These are phyloP conservation scores for Acanthosoma haemorrhoidale DNA, from an alignment of 2,888 invertebrate species.

Conservation along the genomic window DNA sequence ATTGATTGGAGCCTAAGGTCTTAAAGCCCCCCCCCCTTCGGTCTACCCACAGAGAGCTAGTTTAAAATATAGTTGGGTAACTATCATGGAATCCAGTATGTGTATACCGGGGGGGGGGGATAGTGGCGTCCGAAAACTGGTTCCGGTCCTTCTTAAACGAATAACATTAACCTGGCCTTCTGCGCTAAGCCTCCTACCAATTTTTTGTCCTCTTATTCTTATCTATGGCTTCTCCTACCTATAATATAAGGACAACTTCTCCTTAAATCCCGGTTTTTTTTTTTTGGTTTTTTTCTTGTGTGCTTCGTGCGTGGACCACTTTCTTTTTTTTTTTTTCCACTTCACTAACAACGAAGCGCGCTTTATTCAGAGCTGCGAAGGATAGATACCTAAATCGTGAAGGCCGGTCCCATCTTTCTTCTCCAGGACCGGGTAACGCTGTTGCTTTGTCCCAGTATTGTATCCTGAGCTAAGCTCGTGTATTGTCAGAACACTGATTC, in stretches of 20 bases:
- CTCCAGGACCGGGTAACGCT: too few species aligned
- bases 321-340: neutral
- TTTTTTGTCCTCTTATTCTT: conserved; percentile 18
- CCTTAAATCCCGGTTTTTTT: neutral
- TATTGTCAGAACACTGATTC: too few species aligned
- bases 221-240: conserved; percentile 7
- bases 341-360: too few species aligned
- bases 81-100: conserved; percentile 21
- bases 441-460: too few species aligned
- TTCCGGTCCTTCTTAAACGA: conserved; percentile 16
- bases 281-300: neutral
- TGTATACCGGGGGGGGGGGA: neutral
- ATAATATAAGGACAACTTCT: neutral
- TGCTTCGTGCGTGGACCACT: neutral
- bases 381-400: too few species aligned
- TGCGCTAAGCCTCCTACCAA: conserved; percentile 21
- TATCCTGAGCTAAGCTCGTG: too few species aligned
- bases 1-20: conserved; percentile 13
- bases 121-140: conserved; percentile 13
- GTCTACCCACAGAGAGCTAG: neutral
- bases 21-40: neutral
- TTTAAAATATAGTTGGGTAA: conserved; percentile 19
- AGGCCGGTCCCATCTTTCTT: too few species aligned
- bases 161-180: conserved; percentile 21
- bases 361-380: too few species aligned